Base-by-base conservation (phyloP, 2,888 invertebrate species). In the Drosophila diplacantha region DNA sequence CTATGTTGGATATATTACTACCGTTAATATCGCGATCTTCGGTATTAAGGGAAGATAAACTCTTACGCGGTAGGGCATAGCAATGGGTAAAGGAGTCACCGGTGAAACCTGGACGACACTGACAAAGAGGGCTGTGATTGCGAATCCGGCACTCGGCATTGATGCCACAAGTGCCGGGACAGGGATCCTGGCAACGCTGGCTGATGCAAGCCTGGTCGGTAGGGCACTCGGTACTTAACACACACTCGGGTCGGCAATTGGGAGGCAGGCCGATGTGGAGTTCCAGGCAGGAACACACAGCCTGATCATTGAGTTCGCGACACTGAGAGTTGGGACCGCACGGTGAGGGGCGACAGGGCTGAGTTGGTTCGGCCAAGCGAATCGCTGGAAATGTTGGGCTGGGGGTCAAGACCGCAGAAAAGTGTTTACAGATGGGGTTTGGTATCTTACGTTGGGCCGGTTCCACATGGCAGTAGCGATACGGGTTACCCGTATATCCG, bases 401-500 rank as follows among this genome's bases (percentile, higher is more conserved):
- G 43, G 16, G 32, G 54, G 35, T 56, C 50, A 69, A 47, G 35
- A 8, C 39, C 22, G 29, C 14, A 16, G n/a, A 29, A 9, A 47
- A 18, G 2, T 7, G 32, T 9, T 8, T 37, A 7, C n/a, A 14
- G 29, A 3, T 20, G 38, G 12, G 20, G 12, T 22, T 18, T 22
- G n/a, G n/a, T 44, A 22, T 59, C 90, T 90, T 90, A 91, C 91
- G 89, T 88, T 90, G 87, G 65, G 81, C 81, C 18, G 89, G 85
- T 56, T 88, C 86, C 60, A 88, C 70, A 70, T 87, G 78, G 79
- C 95, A 95, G 71, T 90, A 91, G 32, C 91, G 90, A 83, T 95
- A 95, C 39, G 96, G 95, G 91, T 96, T 94, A 32, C 96, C 96
- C 38, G 92, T 91, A 85, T 92, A 91, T 55, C 92, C 94, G 20